Evolutionary conservation across 1,140 invertebrate genomes (phyloP).

Genomic region (Cherax quadricarinatus): DNA sequence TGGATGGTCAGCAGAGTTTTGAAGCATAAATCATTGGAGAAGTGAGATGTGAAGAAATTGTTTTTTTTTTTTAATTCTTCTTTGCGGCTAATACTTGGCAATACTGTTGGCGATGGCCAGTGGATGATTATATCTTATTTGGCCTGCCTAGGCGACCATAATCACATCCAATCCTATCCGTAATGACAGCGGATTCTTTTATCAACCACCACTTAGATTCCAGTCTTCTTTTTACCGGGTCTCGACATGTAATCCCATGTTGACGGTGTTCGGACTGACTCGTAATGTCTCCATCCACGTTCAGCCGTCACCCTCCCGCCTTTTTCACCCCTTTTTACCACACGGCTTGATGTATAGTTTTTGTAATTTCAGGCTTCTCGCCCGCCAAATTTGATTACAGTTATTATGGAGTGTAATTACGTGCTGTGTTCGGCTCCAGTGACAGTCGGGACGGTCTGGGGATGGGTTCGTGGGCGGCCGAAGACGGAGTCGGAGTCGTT

Average conservation of each 20-base stretch:
- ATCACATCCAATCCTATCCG: conserved; percentile 53
- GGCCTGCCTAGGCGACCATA: conserved; percentile 38
- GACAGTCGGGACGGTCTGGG: conserved; percentile 40
- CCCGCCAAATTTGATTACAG: conserved; percentile 71
- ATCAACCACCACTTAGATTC: conserved; percentile 67
- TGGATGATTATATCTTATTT: conserved; percentile 56
- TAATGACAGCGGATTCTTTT: conserved; percentile 55
- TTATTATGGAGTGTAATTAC: conserved; percentile 67
- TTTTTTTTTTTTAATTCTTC: background rate
- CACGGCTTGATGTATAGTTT: conserved; percentile 69
- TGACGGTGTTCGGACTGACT: conserved; percentile 39
- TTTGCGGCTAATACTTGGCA: conserved; percentile 34
- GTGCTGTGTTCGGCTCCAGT: conserved; percentile 53
- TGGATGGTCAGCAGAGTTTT: background rate
- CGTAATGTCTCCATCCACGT: conserved; percentile 66
- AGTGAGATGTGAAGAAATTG: conserved; percentile 39
- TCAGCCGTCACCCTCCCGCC: background rate
- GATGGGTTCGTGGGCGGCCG: background rate
- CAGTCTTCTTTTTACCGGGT: conserved; percentile 14
- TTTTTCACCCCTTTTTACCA: conserved; percentile 67
- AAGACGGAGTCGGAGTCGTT: too few species aligned
- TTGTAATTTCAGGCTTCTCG: conserved; percentile 71
- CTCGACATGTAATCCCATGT: conserved; percentile 33
- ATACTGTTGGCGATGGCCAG: conserved; percentile 27
- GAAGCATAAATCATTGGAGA: conserved; percentile 41